Evolutionary conservation across 2,797 vertebrate species (phyloP).

Genomic region (Emys orbicularis): DNA sequence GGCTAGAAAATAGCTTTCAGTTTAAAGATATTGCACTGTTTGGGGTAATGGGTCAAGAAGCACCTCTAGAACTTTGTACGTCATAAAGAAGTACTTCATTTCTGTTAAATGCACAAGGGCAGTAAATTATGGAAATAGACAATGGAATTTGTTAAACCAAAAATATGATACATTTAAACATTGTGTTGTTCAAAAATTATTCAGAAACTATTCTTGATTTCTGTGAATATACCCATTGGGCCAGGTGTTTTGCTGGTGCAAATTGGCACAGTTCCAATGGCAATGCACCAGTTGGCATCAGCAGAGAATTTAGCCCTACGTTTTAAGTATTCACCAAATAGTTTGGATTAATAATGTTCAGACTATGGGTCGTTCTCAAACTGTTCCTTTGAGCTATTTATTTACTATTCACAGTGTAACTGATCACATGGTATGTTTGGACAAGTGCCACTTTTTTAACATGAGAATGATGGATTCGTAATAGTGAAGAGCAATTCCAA

Average conservation of each 20-base stretch:
- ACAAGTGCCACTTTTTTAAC: not conserved
- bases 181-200: not conserved
- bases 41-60: not conserved
- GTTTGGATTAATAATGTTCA: slow-evolving; percentile 26
- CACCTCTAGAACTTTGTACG: not conserved
- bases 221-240: not conserved
- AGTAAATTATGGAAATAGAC: not conserved
- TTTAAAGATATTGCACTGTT: slow-evolving; percentile 30
- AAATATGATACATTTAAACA: not conserved
- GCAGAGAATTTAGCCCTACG: not conserved
- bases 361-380: not conserved
- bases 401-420: not conserved
- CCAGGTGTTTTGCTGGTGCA: not conserved
- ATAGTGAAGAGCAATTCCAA: not conserved
- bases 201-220: not conserved
- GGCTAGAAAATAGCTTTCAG: not conserved
- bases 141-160: not conserved
- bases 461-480: not conserved
- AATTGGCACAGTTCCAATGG: not conserved
- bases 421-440: not conserved
- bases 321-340: not conserved
- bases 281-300: not conserved
- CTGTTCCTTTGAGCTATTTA: not conserved
- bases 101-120: not conserved
- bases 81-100: not conserved